Evolutionary conservation across 2,888 invertebrate genomes (phyloP).

Genomic region (Macaria notata): DNA sequence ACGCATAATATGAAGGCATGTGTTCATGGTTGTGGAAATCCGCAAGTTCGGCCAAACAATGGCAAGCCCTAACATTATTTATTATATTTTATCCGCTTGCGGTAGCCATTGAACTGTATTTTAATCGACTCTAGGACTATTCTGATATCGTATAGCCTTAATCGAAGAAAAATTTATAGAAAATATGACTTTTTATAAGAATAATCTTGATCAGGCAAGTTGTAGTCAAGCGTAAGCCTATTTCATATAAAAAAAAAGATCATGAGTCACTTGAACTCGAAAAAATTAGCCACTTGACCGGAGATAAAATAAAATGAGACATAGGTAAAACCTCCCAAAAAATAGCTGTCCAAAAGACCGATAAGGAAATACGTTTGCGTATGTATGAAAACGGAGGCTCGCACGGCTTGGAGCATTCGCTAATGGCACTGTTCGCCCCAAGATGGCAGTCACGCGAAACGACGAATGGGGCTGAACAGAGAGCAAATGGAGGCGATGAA

Average conservation of each 20-base stretch:
- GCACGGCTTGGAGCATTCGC: conserved; percentile 55
- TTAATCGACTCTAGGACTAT: no score
- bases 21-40: conserved; percentile 16
- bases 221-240: no score
- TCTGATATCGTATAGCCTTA: no score
- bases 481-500: conserved; percentile 81
- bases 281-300: no score
- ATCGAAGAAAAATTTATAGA: no score
- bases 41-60: conserved; percentile 14
- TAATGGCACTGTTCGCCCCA: conserved; percentile 76
- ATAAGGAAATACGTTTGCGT: conserved; percentile 30
- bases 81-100: conserved; percentile 10
- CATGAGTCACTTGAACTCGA: no score
- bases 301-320: no score
- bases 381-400: conserved; percentile 36
- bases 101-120: not conserved
- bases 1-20: conserved; percentile 13
- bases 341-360: no score
- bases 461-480: conserved; percentile 82
- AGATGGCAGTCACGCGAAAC: conserved; percentile 83
- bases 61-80: conserved; percentile 11
- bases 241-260: no score
- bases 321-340: no score
- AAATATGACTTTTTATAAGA: no score
- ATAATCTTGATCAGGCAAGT: no score